Conservation (phyloP, 2,797 vertebrate species). For the Molossus molossus region DNA sequence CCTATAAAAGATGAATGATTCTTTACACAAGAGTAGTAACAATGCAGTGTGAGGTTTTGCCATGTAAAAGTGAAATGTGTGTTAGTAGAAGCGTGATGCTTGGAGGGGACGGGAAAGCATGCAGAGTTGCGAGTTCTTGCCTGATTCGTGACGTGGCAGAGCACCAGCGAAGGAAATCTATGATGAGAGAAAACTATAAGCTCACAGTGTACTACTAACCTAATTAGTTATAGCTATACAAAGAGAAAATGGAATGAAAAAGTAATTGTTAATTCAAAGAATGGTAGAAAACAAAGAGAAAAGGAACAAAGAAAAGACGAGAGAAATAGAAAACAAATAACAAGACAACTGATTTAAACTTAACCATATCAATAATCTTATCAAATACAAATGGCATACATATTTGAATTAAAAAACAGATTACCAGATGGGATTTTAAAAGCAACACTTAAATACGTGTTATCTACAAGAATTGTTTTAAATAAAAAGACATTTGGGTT, state of each 20-base stretch:
- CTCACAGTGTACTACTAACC: too few species aligned
- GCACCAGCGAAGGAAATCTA: too few species aligned
- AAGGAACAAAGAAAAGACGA: background rate
- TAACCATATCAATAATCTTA: background rate
- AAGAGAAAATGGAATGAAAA: background rate
- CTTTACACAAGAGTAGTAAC: background rate
- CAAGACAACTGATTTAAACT: background rate
- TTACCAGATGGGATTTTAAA: background rate
- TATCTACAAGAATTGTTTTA: background rate
- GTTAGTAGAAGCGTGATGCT: accelerated
- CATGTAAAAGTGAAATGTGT: background rate
- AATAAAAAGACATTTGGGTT: background rate
- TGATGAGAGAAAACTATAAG: too few species aligned
- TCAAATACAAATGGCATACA: background rate
- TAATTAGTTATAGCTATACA: background rate
- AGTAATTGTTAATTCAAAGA: background rate
- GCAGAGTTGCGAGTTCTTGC: accelerated
- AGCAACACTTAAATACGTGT: background rate
- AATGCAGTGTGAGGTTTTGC: background rate
- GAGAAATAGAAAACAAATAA: background rate
- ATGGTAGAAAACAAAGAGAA: background rate
- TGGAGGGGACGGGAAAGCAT: too few species aligned
- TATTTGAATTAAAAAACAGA: background rate
- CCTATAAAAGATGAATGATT: background rate
- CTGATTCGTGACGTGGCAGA: too few species aligned